Percentiles rank a stretch among this genome's conserved stretches.
phyloP scores from a whole-genome alignment of 2,797 vertebrate genomes.

The Oophaga sylvatica region DNA sequence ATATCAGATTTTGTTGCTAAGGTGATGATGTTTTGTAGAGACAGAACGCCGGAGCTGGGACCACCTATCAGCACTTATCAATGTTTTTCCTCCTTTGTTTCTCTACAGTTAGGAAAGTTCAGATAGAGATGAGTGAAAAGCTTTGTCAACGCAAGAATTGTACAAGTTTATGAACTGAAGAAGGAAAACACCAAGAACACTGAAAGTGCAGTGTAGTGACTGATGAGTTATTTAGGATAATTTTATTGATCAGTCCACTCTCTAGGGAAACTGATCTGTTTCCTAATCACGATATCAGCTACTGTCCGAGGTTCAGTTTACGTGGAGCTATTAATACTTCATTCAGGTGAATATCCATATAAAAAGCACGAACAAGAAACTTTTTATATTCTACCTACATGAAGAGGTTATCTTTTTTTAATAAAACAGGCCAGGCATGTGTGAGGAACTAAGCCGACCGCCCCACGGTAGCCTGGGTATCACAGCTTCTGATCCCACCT shows the following conservation, averaged over 20 bases:
- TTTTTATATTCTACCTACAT: too few species aligned
- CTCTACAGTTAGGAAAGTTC: constrained; percentile 17
- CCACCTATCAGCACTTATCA: constrained; percentile 33
- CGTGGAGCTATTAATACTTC: neutral
- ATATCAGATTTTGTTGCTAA: constrained; percentile 22
- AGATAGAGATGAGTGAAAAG: constrained; percentile 22
- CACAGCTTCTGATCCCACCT: too few species aligned
- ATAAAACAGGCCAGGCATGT: too few species aligned
- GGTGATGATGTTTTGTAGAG: constrained; percentile 29
- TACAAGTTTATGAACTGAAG: neutral
- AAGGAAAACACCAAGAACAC: neutral
- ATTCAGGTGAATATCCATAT: neutral
- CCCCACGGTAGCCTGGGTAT: too few species aligned
- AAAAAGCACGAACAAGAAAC: too few species aligned
- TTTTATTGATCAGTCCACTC: neutral
- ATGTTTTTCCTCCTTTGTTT: constrained; percentile 14
- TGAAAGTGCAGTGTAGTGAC: neutral
- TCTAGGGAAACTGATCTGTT: neutral
- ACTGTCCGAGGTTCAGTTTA: neutral
- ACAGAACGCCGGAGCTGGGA: neutral
- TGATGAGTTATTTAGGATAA: neutral
- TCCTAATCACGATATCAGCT: neutral
- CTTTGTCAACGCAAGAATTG: constrained; percentile 1
- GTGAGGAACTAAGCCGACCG: too few species aligned
- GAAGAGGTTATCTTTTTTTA: too few species aligned